Base-by-base conservation (phyloP, 2,888 invertebrate genomes). In the Ennomos fuscantarius region DNA sequence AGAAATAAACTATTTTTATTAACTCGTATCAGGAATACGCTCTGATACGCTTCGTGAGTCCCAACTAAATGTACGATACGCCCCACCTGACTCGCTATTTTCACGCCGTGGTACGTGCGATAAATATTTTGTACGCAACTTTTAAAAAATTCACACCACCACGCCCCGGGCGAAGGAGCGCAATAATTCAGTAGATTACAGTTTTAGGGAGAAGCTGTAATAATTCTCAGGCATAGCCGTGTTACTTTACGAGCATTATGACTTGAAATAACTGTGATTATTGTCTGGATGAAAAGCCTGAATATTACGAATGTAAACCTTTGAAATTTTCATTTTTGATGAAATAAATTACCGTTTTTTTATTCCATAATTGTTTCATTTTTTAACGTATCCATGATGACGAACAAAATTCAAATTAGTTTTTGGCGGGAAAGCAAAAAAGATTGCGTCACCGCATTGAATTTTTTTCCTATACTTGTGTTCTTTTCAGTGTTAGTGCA, bases 71-170 rank as follows among this genome's bases (percentile, higher is more conserved):
- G 13, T n/a, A n/a, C 41, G 15, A 3, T 34, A 39, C 39, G 34
- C 13, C 37, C 11, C n/a, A 54, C 57, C 51, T 55, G 54, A 35
- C 44, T 52, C 35, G 12, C 49, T 53, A 49, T 47, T 55, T 53
- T 53, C 39, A 34, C 48, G 40, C 39, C 51, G 46, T 41, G 55
- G 55, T 54, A 31, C 34, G 13, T 39, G 50, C 59, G 59, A 70
- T 72, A 67, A 70, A 72, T 69, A 70, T 68, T 62, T 62, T 47
- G 47, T 48, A 60, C 65, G 69, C 58, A 72, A 66, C 63, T 63
- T 69, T 62, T 66, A 60, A 72, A 72, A 66, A 62, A 72, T 72
- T 72, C 69, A 72, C 43, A 34, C 42, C 40, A 46, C 45, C 53
- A 47, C 13, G 52, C 55, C 47, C 13, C 5, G 47, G 50, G 10